Base-by-base conservation (phyloP, 2,797 vertebrate genomes). In the Heterohyrax brucei region DNA sequence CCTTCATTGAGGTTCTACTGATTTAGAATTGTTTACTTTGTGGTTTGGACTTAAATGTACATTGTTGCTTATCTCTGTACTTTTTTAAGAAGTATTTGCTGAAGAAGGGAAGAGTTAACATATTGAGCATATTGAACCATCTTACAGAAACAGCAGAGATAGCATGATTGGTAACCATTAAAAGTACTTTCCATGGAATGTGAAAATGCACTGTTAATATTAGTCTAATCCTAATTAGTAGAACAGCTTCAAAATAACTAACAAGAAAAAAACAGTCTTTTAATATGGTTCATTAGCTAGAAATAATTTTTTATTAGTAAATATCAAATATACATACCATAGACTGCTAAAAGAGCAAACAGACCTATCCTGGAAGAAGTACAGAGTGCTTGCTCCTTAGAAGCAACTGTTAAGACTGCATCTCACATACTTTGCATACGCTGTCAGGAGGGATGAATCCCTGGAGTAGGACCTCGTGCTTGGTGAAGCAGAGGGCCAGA, bases 31-130 rank as follows among this genome's bases (percentile, higher is more conserved):
- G 48, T 22, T 86, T 24, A 77, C 21, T 64, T 72, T 72, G 16
- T 39, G 68, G 18, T 33, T 26, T 64, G 26, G 26, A 64, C 59
- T 61, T 61, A 61, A 61, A 61, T 8, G 53, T 86, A 19, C 5
- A 70, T 61, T 18, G 28, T 75, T 82, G 1, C 73, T 81, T 81
- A 78, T 5, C 46, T 79, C 73, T 77, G 46, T 1, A 81, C 14
- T 59, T 68, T 68, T 88, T 77, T 84, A 86, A 9, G 19, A 96
- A 87, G 66, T 59, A 26, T 94, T 56, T 93, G 80, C 61, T 81
- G 80, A 89, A 75, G 46, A 56, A 24, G 77, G 18, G 13, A 70
- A 85, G 46, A 89, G 56, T 75, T 53, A 81, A 39, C 72, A 59
- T 13, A 80, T 0, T 28, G 14, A 81, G n/a, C 72, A 59, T 13